phyloP scores from a whole-genome alignment of 1,140 invertebrate species.

The Drosophila trapezifrons region DNA sequence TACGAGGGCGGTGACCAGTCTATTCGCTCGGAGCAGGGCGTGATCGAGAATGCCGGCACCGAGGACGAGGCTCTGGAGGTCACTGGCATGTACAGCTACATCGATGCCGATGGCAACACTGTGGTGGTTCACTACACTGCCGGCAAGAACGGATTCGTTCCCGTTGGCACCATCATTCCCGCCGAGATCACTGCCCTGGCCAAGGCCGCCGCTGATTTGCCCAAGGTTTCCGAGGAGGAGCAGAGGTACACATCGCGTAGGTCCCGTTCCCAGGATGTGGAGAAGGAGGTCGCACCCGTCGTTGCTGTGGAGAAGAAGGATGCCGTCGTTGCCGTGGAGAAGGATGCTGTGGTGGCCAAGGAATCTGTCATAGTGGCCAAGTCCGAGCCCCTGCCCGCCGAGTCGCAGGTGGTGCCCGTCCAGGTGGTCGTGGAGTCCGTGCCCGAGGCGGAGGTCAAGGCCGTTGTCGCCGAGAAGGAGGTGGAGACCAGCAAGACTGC shows the following conservation, averaged over 20 bases:
- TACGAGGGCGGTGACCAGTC: constrained; percentile 71
- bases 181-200: constrained; percentile 66
- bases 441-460: constrained; percentile 34
- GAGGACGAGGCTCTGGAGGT: constrained; percentile 74
- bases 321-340: not conserved
- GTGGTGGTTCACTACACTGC: constrained; percentile 88
- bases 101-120: constrained; percentile 88
- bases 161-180: constrained; percentile 86
- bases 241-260: constrained; percentile 43
- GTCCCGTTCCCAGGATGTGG: constrained; percentile 53
- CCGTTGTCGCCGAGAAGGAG: constrained; percentile 34
- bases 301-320: constrained; percentile 13
- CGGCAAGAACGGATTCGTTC: constrained; percentile 88
- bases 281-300: constrained; percentile 5
- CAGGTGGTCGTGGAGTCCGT: constrained; percentile 39
- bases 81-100: constrained; percentile 86
- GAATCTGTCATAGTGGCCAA: constrained; percentile 13
- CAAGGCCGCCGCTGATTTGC: constrained; percentile 65
- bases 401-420: constrained; percentile 53
- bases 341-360: constrained; percentile 15
- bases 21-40: constrained; percentile 61
- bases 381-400: constrained; percentile 27
- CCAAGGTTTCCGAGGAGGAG: constrained; percentile 54
- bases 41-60: constrained; percentile 58
- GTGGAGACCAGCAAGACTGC: constrained; percentile 19